Conservation (phyloP, 1,140 invertebrate genomes). For the Pseudomyrmex flavicornis region DNA sequence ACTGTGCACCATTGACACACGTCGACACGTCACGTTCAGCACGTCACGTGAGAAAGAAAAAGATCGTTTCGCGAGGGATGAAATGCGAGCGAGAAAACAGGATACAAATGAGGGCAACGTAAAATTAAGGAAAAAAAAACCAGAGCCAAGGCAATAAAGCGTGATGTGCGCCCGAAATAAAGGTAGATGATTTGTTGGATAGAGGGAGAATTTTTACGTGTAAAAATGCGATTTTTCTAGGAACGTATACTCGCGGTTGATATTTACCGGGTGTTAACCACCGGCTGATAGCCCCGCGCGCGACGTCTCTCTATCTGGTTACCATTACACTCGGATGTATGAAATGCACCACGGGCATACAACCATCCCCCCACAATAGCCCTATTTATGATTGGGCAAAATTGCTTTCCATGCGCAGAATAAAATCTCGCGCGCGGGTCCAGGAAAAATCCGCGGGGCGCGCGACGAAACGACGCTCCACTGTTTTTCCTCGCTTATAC, state of each 20-base stretch:
- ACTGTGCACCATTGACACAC: slow-evolving; percentile 52
- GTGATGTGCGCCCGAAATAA: too few species aligned
- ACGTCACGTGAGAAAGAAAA: slow-evolving; percentile 53
- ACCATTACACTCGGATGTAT: slow-evolving; percentile 85
- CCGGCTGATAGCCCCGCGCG: slow-evolving; percentile 82
- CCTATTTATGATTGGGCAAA: slow-evolving; percentile 86
- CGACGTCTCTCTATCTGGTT: slow-evolving; percentile 85
- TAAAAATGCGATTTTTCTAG: not conserved
- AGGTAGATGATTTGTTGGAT: not conserved
- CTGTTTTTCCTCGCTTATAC: slow-evolving; percentile 30
- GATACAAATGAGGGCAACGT: not conserved
- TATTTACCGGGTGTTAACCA: slow-evolving; percentile 82
- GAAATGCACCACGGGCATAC: slow-evolving; percentile 84
- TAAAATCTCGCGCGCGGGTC: slow-evolving; percentile 83
- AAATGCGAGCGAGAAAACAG: slow-evolving; percentile 1
- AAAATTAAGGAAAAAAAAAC: not conserved
- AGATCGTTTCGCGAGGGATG: not conserved
- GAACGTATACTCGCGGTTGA: slow-evolving; percentile 51
- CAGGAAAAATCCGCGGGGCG: slow-evolving; percentile 82
- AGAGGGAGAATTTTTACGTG: slow-evolving; percentile 29
- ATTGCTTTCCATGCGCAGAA: slow-evolving; percentile 86
- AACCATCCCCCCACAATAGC: slow-evolving; percentile 85
- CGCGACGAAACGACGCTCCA: slow-evolving; percentile 53
- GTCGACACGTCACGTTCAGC: slow-evolving; percentile 38
- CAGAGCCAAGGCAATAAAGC: not conserved